Conservation (phyloP, 2,888 invertebrate species). For the Leucophenga maculata region DNA sequence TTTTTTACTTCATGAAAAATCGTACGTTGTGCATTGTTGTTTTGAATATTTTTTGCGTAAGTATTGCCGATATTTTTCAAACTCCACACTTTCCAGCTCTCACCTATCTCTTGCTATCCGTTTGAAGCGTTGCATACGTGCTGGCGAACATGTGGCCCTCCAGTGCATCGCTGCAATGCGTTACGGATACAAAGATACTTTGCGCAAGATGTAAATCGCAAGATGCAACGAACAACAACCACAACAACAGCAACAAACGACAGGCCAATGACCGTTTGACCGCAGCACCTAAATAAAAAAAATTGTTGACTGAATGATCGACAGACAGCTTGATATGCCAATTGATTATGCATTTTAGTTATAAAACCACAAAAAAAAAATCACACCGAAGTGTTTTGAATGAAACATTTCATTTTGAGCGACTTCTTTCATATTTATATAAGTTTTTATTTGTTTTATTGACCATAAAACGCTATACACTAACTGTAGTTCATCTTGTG, state of each 20-base stretch:
- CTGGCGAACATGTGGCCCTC: not conserved
- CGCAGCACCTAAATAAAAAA: conserved; percentile 45
- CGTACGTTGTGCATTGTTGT: no score
- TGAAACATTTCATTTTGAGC: not conserved
- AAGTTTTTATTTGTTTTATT: no score
- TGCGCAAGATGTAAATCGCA: conserved; percentile 23
- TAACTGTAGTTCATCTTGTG: conserved; percentile 13
- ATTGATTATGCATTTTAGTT: conserved; percentile 21
- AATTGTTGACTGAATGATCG: no score
- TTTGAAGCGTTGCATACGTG: conserved; percentile 2
- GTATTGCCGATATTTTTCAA: conserved; percentile 33
- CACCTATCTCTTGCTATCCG: no score
- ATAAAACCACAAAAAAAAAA: conserved; percentile 11
- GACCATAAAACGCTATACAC: not conserved
- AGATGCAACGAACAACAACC: not conserved
- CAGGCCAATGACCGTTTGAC: conserved; percentile 65
- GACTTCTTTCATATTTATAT: no score
- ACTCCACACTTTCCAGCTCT: not conserved
- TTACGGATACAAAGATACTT: conserved; percentile 21
- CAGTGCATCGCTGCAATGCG: not conserved
- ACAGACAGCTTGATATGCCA: not conserved
- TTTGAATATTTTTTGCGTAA: conserved; percentile 64
- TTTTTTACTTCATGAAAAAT: conserved; percentile 27
- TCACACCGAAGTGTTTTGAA: not conserved
- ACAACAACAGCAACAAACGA: conserved; percentile 23